Percentiles rank a stretch among this genome's conserved stretches.
Evolutionary conservation across 2,113 vertebrate genomes (phyloP).

Genomic region (Dermatemys mawii): DNA sequence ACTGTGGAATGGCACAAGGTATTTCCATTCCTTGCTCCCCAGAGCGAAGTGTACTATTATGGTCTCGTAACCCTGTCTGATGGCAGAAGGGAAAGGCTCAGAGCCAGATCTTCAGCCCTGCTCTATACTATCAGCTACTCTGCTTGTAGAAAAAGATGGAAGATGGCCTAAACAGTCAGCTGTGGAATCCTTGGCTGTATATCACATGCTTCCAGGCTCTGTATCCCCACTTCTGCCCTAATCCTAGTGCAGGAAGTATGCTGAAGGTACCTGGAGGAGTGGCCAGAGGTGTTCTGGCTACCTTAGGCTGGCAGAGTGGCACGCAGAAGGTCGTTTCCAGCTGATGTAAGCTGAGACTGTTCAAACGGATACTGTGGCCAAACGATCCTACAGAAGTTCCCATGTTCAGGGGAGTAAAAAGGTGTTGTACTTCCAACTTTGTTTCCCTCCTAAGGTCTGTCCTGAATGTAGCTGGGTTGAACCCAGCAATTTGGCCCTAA

Average conservation of each 20-base stretch:
- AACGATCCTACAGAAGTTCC: neutral
- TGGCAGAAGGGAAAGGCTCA: neutral
- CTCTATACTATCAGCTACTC: neutral
- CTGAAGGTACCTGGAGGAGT: neutral
- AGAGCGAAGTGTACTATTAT: neutral
- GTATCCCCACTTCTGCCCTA: accelerated
- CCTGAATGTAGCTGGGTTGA: neutral
- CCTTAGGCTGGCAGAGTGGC: neutral
- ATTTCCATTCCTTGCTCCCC: neutral
- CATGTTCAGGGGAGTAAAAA: neutral
- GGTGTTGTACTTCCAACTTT: neutral
- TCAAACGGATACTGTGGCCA: neutral
- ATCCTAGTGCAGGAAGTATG: accelerated
- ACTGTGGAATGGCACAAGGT: neutral
- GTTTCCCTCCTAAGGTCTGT: neutral
- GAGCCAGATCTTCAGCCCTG: neutral
- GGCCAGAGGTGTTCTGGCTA: neutral
- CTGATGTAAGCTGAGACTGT: neutral
- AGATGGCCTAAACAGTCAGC: neutral
- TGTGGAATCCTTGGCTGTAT: neutral
- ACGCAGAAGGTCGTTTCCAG: neutral
- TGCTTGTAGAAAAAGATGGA: neutral
- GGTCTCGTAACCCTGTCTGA: neutral
- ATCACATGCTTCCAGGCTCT: accelerated
- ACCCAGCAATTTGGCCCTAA: neutral